Conservation (phyloP, 2,113 vertebrate species). For the Tricholaema leucomelas region DNA sequence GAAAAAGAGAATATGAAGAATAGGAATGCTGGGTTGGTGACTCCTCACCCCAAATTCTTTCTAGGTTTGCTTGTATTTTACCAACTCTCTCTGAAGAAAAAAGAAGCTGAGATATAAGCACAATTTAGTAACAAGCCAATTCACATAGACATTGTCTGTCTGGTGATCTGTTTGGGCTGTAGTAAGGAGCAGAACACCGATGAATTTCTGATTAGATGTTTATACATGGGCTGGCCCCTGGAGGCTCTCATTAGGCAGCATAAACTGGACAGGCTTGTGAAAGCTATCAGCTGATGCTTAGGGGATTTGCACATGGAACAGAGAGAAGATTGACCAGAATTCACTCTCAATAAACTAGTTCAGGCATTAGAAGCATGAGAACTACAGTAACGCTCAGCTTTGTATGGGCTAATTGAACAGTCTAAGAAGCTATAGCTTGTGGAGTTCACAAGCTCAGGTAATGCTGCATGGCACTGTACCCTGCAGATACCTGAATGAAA, state of each 20-base stretch:
- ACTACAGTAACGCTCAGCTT: not conserved
- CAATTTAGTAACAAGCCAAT: not conserved
- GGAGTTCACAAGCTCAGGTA: not conserved
- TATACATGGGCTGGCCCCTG: not conserved
- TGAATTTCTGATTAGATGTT: not conserved
- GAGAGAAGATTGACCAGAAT: not conserved
- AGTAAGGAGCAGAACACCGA: not conserved
- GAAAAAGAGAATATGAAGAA: not conserved
- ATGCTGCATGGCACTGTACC: not conserved
- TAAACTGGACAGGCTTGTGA: not conserved
- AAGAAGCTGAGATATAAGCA: not conserved
- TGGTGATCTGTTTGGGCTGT: not conserved
- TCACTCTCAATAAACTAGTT: not conserved
- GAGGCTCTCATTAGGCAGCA: not conserved
- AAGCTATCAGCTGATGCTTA: not conserved
- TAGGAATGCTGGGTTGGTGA: not conserved
- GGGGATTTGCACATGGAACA: not conserved
- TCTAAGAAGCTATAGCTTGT: not conserved
- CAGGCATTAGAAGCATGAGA: not conserved
- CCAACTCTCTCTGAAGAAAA: not conserved
- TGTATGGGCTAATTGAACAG: not conserved
- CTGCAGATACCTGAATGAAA: not conserved
- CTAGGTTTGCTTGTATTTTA: not conserved
- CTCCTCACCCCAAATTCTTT: not conserved
- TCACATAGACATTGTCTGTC: accelerated